Conservation (phyloP, 2,888 invertebrate species). For the Caenorhabditis zanzibari region DNA sequence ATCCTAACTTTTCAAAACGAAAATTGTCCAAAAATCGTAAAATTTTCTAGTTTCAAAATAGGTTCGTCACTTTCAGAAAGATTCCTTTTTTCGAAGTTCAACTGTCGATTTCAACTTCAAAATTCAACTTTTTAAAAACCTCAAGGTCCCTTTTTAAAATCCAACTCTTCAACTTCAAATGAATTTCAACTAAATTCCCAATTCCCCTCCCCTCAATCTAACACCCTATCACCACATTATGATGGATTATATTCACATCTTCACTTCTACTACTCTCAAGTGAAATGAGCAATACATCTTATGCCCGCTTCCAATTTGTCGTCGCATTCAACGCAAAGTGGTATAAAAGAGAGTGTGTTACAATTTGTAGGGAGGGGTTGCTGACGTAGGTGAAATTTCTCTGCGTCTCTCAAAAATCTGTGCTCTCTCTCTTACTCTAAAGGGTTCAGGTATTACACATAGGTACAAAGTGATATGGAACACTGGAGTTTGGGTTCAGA, state of each 20-base stretch:
- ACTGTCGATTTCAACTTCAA: no score
- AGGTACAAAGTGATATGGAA: slow-evolving; percentile 13
- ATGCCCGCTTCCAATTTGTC: slow-evolving; percentile 16
- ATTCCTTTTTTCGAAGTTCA: no score
- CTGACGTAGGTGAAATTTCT: not conserved
- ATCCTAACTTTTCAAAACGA: not conserved
- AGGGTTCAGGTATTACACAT: not conserved
- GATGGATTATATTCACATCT: slow-evolving; percentile 21
- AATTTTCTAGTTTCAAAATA: no score
- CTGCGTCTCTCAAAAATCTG: not conserved
- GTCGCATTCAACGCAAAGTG: not conserved
- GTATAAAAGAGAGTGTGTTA: no score
- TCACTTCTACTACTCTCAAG: no score
- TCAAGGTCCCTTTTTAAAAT: no score
- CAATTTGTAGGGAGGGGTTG: no score
- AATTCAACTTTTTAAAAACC: no score
- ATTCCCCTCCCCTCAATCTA: not conserved
- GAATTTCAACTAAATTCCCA: no score
- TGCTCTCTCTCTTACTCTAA: no score
- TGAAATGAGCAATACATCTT: not conserved
- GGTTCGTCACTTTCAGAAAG: no score
- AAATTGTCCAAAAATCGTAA: not conserved
- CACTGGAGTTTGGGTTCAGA: not conserved
- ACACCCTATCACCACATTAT: slow-evolving; percentile 9
- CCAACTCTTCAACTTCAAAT: no score